Evolutionary conservation across 2,797 vertebrate genomes (phyloP).

Genomic region (Aldrovandia affinis): DNA sequence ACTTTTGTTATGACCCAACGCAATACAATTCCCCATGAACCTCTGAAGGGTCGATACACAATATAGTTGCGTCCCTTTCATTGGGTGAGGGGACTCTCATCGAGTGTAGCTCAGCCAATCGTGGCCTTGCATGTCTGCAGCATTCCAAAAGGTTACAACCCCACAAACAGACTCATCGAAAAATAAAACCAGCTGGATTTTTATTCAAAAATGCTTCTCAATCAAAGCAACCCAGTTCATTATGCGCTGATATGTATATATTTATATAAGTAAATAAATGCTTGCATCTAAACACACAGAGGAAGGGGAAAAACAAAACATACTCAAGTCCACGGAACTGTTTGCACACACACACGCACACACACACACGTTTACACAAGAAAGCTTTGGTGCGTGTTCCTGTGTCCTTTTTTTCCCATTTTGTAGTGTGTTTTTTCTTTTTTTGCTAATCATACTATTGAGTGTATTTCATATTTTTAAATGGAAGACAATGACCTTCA

Average conservation of each 20-base stretch:
- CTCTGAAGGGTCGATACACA: too few species aligned
- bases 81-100: too few species aligned
- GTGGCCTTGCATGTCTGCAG: too few species aligned
- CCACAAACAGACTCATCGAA: neutral
- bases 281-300: conserved; percentile 13
- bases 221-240: conserved; percentile 11
- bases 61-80: too few species aligned
- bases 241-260: conserved; percentile 9
- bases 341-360: conserved; percentile 4
- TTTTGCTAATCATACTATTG: conserved; percentile 12
- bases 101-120: too few species aligned
- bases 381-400: conserved; percentile 12
- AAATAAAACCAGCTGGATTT: conserved; percentile 1
- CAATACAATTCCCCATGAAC: too few species aligned
- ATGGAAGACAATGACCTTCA: conserved; percentile 8
- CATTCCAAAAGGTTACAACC: too few species aligned
- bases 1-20: too few species aligned
- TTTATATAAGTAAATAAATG: conserved; percentile 16
- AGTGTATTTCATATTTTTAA: conserved; percentile 6
- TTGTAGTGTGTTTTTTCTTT: neutral
- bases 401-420: neutral
- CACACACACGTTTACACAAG: conserved; percentile 4
- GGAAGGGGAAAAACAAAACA: conserved; percentile 2
- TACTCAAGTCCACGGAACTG: conserved; percentile 10
- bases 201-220: conserved; percentile 15